Conservation (phyloP, 2,888 invertebrate species). For the Unio delphinus region DNA sequence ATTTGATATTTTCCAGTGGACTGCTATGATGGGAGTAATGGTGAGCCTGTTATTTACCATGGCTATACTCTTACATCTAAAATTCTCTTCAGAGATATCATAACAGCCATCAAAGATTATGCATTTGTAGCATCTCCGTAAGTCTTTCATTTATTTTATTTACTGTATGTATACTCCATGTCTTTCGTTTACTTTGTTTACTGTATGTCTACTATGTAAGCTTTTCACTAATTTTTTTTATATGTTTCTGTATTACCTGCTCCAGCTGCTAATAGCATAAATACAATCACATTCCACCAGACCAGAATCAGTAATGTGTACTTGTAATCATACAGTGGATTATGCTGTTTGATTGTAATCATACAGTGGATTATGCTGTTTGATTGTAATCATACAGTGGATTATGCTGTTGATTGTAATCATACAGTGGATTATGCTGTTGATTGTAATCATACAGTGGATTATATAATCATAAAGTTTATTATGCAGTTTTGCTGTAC, state of each 20-base stretch:
- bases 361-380: no score
- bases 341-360: no score
- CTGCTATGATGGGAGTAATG: constrained; percentile 76
- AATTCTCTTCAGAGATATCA: constrained; percentile 93
- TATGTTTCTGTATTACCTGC: background rate
- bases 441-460: no score
- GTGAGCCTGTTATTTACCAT: constrained; percentile 77
- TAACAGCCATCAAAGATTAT: constrained; percentile 91
- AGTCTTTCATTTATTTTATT: constrained; percentile 56
- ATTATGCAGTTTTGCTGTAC: no score
- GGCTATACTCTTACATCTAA: constrained; percentile 92
- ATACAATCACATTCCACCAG: no score
- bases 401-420: no score
- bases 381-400: no score
- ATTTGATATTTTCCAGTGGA: constrained; percentile 73
- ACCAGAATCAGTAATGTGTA: no score
- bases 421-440: no score
- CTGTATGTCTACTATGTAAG: background rate
- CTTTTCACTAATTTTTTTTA: background rate
- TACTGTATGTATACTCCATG: constrained; percentile 36
- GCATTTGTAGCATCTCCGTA: constrained; percentile 93
- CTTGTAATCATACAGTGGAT: no score
- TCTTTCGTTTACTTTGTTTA: constrained; percentile 22
- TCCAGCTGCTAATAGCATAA: background rate
- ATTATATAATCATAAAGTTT: no score